Conservation (phyloP, 2,113 vertebrate species). For the Takifugu flavidus region DNA sequence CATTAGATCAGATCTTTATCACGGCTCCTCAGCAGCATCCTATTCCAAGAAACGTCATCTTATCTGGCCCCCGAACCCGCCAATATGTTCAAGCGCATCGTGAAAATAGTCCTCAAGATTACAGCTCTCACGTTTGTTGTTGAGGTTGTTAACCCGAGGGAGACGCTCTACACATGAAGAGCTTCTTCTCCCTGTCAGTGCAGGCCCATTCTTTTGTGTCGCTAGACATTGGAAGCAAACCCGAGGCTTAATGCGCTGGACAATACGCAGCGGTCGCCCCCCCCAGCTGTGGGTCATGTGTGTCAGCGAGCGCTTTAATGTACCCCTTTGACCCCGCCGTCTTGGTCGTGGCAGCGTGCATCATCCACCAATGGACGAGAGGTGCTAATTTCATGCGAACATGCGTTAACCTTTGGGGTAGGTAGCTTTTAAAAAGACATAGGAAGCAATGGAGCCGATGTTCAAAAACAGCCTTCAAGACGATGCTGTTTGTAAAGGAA, state of each 20-base stretch:
- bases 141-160: too few relatives aligned
- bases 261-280: slow-evolving; percentile 33
- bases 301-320: slow-evolving; percentile 47
- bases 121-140: too few relatives aligned
- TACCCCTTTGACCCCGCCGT: slow-evolving; percentile 25
- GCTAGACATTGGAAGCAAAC: slow-evolving; percentile 27
- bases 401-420: too few relatives aligned
- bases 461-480: too few relatives aligned
- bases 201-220: slow-evolving; percentile 14
- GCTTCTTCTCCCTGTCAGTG: slow-evolving; percentile 3
- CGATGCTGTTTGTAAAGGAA: not conserved
- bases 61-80: too few relatives aligned
- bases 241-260: slow-evolving; percentile 15
- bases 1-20: slow-evolving; percentile 12
- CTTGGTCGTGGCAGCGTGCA: slow-evolving; percentile 21
- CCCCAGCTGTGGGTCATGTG: slow-evolving; percentile 61
- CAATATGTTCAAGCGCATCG: too few relatives aligned
- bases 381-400: too few relatives aligned
- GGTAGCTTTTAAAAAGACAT: too few relatives aligned
- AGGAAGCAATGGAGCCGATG: too few relatives aligned
- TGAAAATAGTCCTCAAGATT: too few relatives aligned
- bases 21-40: not conserved
- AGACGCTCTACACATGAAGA: not conserved
- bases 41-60: not conserved
- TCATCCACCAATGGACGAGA: not conserved